Evolutionary conservation across 2,888 invertebrate species (phyloP).

Genomic region (Antheraea yamamai): DNA sequence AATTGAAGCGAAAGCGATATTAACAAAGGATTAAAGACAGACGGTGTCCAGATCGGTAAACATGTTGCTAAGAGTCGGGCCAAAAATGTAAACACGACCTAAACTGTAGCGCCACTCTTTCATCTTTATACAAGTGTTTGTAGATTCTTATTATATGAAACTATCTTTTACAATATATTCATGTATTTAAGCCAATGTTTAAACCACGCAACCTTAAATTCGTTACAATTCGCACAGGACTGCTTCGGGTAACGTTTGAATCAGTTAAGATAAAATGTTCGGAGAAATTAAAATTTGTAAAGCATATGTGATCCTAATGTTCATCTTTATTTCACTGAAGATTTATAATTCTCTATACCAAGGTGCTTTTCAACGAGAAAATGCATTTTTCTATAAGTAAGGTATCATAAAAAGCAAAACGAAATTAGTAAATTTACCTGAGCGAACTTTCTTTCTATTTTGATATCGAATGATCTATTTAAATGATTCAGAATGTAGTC

Average conservation of each 20-base stretch:
- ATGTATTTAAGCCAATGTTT: too few relatives aligned
- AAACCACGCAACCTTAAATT: not conserved
- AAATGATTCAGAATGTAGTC: too few relatives aligned
- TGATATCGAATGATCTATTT: too few relatives aligned
- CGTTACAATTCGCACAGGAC: not conserved
- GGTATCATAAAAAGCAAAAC: too few relatives aligned
- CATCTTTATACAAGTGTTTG: not conserved
- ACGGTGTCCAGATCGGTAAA: constrained; percentile 68
- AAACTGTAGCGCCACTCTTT: constrained; percentile 46
- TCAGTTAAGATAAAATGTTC: not conserved
- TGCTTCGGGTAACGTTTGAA: not conserved
- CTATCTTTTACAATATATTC: not conserved
- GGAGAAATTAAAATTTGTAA: too few relatives aligned
- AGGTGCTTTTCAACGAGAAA: too few relatives aligned
- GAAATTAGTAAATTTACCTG: too few relatives aligned
- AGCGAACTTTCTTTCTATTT: too few relatives aligned
- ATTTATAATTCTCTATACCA: too few relatives aligned
- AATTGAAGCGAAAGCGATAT: constrained; percentile 52
- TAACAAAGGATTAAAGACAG: constrained; percentile 59
- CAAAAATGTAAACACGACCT: constrained; percentile 53
- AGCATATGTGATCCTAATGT: too few relatives aligned
- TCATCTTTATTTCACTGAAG: too few relatives aligned
- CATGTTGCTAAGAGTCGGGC: constrained; percentile 54
- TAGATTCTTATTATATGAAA: not conserved
- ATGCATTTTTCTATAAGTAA: too few relatives aligned